A percentile compares a stretch with the other conserved stretches of the same genome.
Evolutionary conservation across 92 coral and sea anemone genomes (phyloP).

Genomic region (Zoanthus sociatus): DNA sequence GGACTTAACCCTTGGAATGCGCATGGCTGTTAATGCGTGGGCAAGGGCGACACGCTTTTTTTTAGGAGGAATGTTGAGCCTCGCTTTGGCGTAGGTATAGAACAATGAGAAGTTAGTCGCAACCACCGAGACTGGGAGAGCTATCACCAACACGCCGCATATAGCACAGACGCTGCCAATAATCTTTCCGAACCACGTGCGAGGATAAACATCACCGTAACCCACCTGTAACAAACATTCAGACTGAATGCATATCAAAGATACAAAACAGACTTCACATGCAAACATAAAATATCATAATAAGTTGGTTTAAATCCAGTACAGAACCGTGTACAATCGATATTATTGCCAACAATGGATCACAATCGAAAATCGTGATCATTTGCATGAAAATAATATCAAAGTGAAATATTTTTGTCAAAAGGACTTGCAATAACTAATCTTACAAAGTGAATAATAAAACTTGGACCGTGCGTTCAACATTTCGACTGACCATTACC

Average conservation of each 20-base stretch:
- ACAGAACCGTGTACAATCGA: too few species aligned
- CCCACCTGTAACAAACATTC: conserved; percentile 80
- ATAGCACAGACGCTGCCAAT: conserved; percentile 98
- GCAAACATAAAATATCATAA: too few species aligned
- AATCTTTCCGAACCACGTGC: conserved; percentile 95
- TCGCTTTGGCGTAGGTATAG: conserved; percentile 98
- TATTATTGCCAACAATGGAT: too few species aligned
- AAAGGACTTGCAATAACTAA: too few species aligned
- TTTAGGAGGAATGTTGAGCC: conserved; percentile 95
- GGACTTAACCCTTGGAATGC: conserved; percentile 66
- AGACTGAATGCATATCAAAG: not conserved
- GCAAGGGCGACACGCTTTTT: conserved; percentile 88
- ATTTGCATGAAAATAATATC: too few species aligned
- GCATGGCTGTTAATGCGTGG: conserved; percentile 93
- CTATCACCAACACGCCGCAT: conserved; percentile 98
- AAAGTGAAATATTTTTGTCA: too few species aligned
- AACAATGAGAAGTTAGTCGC: conserved; percentile 94
- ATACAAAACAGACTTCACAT: too few species aligned
- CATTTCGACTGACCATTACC: too few species aligned
- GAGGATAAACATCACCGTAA: conserved; percentile 94
- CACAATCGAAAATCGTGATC: too few species aligned
- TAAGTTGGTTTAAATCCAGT: too few species aligned
- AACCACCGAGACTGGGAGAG: conserved; percentile 96
- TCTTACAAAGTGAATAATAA: too few species aligned
- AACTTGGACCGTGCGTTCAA: too few species aligned